Base-by-base conservation (phyloP, 2,888 invertebrate genomes). In the Cephus spinipes region DNA sequence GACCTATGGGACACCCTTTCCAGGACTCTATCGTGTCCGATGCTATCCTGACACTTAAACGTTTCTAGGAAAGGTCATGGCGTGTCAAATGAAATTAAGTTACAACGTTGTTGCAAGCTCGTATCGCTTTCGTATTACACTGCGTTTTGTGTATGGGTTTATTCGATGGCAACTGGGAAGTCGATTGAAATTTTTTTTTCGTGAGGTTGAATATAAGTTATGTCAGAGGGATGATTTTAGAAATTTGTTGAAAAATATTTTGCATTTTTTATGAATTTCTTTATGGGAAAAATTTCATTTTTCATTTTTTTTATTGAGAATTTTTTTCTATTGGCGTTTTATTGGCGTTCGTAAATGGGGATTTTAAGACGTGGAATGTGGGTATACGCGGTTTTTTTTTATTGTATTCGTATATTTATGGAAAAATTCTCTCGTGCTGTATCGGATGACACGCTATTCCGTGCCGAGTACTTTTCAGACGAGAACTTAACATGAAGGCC, bases 21-120 rank as follows among this genome's bases (percentile, higher is more conserved):
- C 15, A 15, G 15, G 4, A 40, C 40, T 40, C 40, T 15, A 6
- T 40, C 40, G 40, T 40, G 40, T 40, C 15, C 15, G 40, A 40
- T 40, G 40, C 15, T 40, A 40, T 40, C 40, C 40, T 15, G 40
- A 40, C 40, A 40, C 15, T 40, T 40, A 40, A 86, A 84, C 82
- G 83, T 31, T 86, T 87, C 85, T 82, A 69, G 81, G 84, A 85
- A 86, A 76, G 78, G 78, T 81, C 79, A 74, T 84, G 83, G 83
- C 87, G 86, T 87, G 87, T 81, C 81, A 82, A 85, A 81, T 79
- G 81, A 82, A 87, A 87, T 85, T 87, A 87, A 87, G 85, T 86
- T 85, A 85, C 80, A 73, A 69, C 81, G 79, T 77, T 83, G 80
- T 81, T 80, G 81, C 36, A 68, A 31, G 40, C 9, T 40, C 40